Evolutionary conservation across 2,888 invertebrate species (phyloP).

Genomic region (Diarsia dahlii): DNA sequence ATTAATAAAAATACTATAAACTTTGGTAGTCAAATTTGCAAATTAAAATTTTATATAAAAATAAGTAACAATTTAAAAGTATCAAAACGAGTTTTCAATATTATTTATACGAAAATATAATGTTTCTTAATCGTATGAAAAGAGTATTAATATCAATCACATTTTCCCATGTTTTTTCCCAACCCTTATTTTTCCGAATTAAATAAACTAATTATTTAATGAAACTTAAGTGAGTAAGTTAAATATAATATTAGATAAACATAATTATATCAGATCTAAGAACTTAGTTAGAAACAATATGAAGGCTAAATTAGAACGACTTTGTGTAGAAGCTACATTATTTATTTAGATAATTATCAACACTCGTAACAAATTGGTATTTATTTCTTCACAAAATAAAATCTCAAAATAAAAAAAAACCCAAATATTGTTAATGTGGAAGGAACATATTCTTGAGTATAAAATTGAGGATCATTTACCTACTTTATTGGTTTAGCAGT

Average conservation of each 20-base stretch:
- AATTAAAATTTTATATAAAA: not conserved
- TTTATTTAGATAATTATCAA: not conserved
- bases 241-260: not conserved
- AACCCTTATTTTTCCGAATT: not conserved
- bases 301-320: not conserved
- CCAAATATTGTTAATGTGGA: not conserved
- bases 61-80: not conserved
- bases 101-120: too few relatives aligned
- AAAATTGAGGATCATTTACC: not conserved
- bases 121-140: not conserved
- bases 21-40: too few relatives aligned
- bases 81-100: not conserved
- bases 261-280: not conserved
- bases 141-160: not conserved
- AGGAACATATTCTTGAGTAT: slow-evolving; percentile 10
- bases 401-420: slow-evolving; percentile 3
- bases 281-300: not conserved
- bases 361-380: not conserved
- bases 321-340: not conserved
- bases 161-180: not conserved
- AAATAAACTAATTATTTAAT: too few relatives aligned
- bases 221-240: not conserved
- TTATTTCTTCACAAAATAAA: not conserved
- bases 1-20: too few relatives aligned
- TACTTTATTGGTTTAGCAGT: too few relatives aligned